Evolutionary conservation across 2,888 invertebrate species (phyloP).

Genomic region (Onthophagus sagittarius): DNA sequence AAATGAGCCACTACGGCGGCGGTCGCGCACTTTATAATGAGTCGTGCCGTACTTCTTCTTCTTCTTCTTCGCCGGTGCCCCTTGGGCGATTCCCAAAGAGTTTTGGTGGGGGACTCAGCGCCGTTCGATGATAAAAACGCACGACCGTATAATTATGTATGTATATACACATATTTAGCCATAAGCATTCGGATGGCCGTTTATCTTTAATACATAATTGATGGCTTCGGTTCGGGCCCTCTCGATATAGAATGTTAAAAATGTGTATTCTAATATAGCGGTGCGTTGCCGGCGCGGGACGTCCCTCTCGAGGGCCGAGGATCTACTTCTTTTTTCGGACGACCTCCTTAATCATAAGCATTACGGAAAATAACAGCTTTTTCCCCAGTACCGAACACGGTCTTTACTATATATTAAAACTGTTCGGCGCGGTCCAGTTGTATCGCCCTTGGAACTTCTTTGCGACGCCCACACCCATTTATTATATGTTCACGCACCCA

Average conservation of each 20-base stretch:
- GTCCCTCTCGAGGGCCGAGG: slow-evolving; percentile 11
- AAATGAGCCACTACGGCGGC: not conserved
- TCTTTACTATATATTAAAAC: slow-evolving; percentile 25
- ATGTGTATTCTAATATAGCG: slow-evolving; percentile 44
- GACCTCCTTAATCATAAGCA: slow-evolving; percentile 24
- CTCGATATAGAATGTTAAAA: slow-evolving; percentile 48
- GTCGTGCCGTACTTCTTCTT: not conserved
- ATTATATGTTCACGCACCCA: not conserved
- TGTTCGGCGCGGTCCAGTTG: not conserved
- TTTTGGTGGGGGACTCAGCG: slow-evolving; percentile 24
- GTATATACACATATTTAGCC: slow-evolving; percentile 51
- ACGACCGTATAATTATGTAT: slow-evolving; percentile 50
- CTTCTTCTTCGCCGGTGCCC: slow-evolving; percentile 2
- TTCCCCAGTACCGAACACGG: slow-evolving; percentile 22
- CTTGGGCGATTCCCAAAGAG: slow-evolving; percentile 1
- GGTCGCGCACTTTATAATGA: not conserved
- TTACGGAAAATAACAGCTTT: slow-evolving; percentile 26
- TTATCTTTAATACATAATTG: slow-evolving; percentile 52
- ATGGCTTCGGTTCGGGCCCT: slow-evolving; percentile 43
- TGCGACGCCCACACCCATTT: not conserved
- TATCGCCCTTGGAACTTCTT: not conserved
- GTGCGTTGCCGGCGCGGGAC: not conserved
- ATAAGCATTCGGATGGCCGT: slow-evolving; percentile 50
- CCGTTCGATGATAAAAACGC: slow-evolving; percentile 45
- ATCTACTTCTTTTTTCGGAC: slow-evolving; percentile 18